These are phyloP conservation scores for Erithacus rubecula DNA, from an alignment of 2,797 vertebrate genomes.

Conservation along the genomic window DNA sequence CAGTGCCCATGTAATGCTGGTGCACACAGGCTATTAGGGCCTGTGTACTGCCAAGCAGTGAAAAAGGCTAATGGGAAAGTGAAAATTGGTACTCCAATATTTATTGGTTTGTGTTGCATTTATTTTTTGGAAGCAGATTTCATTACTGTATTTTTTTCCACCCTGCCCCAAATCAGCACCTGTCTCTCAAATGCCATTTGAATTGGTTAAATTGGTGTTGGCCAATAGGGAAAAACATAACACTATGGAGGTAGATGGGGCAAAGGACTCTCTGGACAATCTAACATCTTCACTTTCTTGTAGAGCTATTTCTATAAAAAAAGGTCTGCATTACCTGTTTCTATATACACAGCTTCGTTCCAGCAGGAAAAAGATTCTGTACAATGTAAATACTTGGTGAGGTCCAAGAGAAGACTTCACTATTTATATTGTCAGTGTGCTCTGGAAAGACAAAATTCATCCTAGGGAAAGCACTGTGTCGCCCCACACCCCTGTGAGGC, in stretches of 20 bases:
- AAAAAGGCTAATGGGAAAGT: neutral
- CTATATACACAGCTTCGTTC: neutral
- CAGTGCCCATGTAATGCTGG: neutral
- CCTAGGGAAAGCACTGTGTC: neutral
- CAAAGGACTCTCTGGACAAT: neutral
- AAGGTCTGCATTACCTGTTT: neutral
- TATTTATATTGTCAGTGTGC: neutral
- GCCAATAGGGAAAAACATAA: neutral
- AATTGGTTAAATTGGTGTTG: neutral
- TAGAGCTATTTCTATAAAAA: neutral
- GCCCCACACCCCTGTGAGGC: rapidly evolving
- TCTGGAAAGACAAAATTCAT: neutral
- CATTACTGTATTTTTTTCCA: neutral
- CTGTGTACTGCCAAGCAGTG: neutral
- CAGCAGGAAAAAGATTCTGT: neutral
- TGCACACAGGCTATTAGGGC: neutral
- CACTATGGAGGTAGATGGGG: rapidly evolving
- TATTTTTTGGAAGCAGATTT: neutral
- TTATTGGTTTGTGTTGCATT: neutral
- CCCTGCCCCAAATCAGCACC: neutral
- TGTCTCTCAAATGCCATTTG: neutral
- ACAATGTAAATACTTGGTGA: neutral
- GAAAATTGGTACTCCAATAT: neutral
- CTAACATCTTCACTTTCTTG: neutral
- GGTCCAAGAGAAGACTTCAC: neutral